Conservation (phyloP, 2,888 invertebrate genomes). For the Phymatocera aterrima region DNA sequence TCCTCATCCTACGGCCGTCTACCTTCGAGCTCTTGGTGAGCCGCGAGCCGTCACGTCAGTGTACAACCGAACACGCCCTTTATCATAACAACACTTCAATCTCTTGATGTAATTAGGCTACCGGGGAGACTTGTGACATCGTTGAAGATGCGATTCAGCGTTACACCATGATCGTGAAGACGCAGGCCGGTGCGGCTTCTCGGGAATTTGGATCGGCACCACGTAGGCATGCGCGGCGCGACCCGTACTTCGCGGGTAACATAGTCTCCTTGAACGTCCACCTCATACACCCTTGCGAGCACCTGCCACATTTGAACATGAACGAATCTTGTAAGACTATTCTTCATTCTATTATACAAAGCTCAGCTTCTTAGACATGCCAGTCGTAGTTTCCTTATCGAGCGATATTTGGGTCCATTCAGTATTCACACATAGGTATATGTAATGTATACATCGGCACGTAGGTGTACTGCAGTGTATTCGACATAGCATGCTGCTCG, state of each 20-base stretch:
- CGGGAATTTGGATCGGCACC: constrained; percentile 51
- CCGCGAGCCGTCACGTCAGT: too few species aligned
- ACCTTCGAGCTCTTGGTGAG: constrained; percentile 77
- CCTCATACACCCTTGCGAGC: constrained; percentile 80
- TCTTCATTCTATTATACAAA: background rate
- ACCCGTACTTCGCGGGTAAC: constrained; percentile 68
- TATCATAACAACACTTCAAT: background rate
- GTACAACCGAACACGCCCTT: background rate
- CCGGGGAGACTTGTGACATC: constrained; percentile 76
- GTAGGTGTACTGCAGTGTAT: background rate
- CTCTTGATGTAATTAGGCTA: constrained; percentile 64
- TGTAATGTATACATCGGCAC: too few species aligned
- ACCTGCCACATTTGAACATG: constrained; percentile 82
- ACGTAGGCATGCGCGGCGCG: constrained; percentile 54
- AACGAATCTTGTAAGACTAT: constrained; percentile 84
- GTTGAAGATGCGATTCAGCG: constrained; percentile 77
- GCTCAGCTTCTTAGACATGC: background rate
- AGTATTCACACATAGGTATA: too few species aligned
- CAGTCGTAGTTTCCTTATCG: background rate
- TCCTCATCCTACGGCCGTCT: constrained; percentile 75
- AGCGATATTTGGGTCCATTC: background rate
- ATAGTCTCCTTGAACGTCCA: constrained; percentile 77
- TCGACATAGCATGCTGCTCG: background rate
- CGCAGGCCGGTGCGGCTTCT: constrained; percentile 55
- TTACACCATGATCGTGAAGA: constrained; percentile 75